Evolutionary conservation across 2,797 vertebrate genomes (phyloP).

Genomic region (Alcedo quadribrachys): DNA sequence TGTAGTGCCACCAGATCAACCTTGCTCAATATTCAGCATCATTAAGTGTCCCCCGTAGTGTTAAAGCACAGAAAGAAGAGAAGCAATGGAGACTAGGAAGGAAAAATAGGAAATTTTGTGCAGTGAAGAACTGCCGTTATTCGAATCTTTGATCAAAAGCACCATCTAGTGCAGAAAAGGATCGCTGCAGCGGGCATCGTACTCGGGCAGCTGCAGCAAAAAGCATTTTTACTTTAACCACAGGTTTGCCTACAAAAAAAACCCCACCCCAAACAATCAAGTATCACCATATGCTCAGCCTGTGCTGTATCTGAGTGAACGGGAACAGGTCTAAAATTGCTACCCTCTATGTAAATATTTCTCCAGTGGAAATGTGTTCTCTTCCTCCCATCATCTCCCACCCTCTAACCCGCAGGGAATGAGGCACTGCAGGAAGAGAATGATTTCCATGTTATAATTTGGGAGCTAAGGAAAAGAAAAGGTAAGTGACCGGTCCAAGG

Average conservation of each 20-base stretch:
- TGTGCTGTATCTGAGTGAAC: not conserved
- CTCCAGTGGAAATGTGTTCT: not conserved
- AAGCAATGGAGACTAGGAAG: constrained; percentile 29
- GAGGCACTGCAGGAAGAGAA: constrained; percentile 34
- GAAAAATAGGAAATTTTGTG: not conserved
- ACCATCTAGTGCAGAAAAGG: constrained; percentile 54
- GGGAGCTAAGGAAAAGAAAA: constrained; percentile 59
- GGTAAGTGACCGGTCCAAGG: constrained; percentile 44
- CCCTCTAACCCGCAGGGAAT: not conserved
- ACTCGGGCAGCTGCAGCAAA: not conserved
- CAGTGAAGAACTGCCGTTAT: not conserved
- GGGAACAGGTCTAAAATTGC: not conserved
- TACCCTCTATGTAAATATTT: not conserved
- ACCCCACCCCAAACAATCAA: not conserved
- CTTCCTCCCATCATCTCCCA: not conserved
- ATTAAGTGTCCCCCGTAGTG: not conserved
- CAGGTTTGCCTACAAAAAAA: not conserved
- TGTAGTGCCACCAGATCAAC: not conserved
- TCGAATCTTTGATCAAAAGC: constrained; percentile 26
- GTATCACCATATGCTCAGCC: not conserved
- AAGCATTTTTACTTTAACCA: not conserved
- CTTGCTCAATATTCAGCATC: not conserved
- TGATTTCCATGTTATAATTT: not conserved
- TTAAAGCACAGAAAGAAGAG: not conserved
- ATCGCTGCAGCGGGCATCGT: not conserved